phyloP scores from a whole-genome alignment of 2,888 invertebrate species.

The Netelia inedita region DNA sequence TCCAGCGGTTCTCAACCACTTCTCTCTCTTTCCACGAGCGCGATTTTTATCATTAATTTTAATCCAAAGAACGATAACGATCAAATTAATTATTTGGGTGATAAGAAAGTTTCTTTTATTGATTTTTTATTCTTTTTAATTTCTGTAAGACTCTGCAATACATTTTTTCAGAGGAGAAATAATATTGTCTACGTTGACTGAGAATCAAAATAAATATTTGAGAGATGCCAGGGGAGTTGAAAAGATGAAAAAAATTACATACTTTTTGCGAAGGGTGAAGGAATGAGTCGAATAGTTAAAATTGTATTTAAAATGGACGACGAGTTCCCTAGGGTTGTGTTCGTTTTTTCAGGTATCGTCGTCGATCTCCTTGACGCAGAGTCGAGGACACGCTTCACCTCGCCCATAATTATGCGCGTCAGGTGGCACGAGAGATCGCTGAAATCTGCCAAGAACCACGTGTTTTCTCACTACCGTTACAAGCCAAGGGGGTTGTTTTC shows the following conservation, averaged over 20 bases:
- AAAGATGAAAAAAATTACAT: no score
- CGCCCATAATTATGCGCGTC: slow-evolving; percentile 76
- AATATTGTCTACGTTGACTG: no score
- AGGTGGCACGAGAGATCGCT: slow-evolving; percentile 44
- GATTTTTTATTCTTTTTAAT: no score
- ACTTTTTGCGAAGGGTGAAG: slow-evolving; percentile 64
- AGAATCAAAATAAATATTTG: no score
- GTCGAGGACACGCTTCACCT: slow-evolving; percentile 66
- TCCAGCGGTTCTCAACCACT: slow-evolving; percentile 79
- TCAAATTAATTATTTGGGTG: no score
- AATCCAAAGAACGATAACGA: no score
- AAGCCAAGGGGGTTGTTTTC: not conserved
- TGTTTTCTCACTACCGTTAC: slow-evolving; percentile 28
- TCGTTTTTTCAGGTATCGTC: slow-evolving; percentile 69
- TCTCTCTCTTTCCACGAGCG: no score
- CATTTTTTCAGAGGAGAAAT: no score
- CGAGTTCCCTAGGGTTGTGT: slow-evolving; percentile 14
- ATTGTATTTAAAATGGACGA: slow-evolving; percentile 76
- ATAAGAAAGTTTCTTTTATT: no score
- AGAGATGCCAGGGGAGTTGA: no score
- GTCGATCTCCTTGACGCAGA: slow-evolving; percentile 70
- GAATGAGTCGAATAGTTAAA: slow-evolving; percentile 75
- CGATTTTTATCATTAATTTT: no score
- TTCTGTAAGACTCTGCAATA: no score
- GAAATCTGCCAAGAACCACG: slow-evolving; percentile 3